These are phyloP conservation scores for Polymixis flavicincta DNA, from an alignment of 2,888 invertebrate species.

Conservation along the genomic window DNA sequence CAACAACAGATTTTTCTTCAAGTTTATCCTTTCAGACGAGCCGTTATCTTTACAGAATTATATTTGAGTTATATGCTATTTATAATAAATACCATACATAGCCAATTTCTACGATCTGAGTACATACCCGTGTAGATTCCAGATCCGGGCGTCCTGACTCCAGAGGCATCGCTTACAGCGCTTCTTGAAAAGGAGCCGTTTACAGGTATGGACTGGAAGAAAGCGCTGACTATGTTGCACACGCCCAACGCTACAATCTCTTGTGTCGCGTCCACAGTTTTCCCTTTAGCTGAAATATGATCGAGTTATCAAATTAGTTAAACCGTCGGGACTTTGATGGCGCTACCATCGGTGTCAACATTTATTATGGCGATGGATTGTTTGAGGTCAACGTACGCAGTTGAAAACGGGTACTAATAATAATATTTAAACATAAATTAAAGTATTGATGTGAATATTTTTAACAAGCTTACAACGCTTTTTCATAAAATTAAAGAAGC, in stretches of 20 bases:
- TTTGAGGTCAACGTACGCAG: conserved; percentile 57
- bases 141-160: conserved; percentile 94
- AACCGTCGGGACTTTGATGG: conserved; percentile 69
- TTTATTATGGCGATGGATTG: conserved; percentile 62
- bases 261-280: conserved; percentile 94
- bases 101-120: conserved; percentile 37
- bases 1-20: conserved; percentile 13
- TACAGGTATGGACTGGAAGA: conserved; percentile 95
- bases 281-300: conserved; percentile 91
- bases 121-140: conserved; percentile 93
- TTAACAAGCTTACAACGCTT: neutral
- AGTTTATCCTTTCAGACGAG: conserved; percentile 27
- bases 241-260: conserved; percentile 95
- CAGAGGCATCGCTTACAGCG: conserved; percentile 95
- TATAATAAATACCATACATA: conserved; percentile 37
- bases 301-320: conserved; percentile 71
- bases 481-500: neutral
- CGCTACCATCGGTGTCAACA: conserved; percentile 60
- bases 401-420: neutral
- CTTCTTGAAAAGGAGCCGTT: conserved; percentile 94
- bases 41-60: conserved; percentile 27
- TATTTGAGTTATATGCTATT: conserved; percentile 24
- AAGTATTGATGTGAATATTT: conserved; percentile 9
- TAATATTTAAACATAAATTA: conserved; percentile 20
- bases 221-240: conserved; percentile 94